These are phyloP conservation scores for Caenorhabditis sulstoni DNA, from an alignment of 2,888 invertebrate species.

Conservation along the genomic window DNA sequence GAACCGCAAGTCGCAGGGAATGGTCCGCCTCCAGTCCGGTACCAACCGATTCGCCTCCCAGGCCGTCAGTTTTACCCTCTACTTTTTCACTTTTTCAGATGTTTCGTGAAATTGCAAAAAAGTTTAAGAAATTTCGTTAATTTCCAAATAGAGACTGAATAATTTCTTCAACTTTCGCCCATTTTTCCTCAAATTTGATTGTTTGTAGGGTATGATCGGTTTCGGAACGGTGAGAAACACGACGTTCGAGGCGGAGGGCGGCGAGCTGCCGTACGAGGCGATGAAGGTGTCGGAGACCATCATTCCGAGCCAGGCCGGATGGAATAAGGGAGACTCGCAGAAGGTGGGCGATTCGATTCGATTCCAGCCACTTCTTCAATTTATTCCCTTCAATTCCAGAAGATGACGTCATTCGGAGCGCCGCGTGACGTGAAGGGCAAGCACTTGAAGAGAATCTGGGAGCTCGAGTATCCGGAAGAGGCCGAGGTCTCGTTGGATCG, in stretches of 20 bases:
- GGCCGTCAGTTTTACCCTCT: conserved; percentile 57
- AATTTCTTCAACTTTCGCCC: too few relatives aligned
- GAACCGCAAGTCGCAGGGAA: conserved; percentile 79
- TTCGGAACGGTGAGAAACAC: conserved; percentile 79
- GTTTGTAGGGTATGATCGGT: conserved; percentile 70
- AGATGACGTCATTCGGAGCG: conserved; percentile 79
- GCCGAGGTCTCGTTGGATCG: conserved; percentile 77
- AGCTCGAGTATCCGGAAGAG: conserved; percentile 79
- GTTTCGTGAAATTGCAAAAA: too few relatives aligned
- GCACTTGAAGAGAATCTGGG: conserved; percentile 80
- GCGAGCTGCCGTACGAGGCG: conserved; percentile 80
- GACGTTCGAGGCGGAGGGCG: conserved; percentile 79
- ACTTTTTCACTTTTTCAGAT: not conserved
- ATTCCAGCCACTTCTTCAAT: too few relatives aligned
- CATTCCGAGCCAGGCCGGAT: conserved; percentile 80
- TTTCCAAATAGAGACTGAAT: too few relatives aligned
- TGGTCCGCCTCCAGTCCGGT: conserved; percentile 79
- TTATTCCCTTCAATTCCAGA: too few relatives aligned
- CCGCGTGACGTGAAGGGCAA: conserved; percentile 80
- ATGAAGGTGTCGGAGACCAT: conserved; percentile 80
- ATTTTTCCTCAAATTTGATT: too few relatives aligned
- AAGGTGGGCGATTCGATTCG: too few relatives aligned
- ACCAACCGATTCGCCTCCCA: conserved; percentile 80
- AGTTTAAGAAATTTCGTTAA: too few relatives aligned
- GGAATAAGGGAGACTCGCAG: conserved; percentile 81